Evolutionary conservation across 2,797 vertebrate species (phyloP), one percentile per base, ranked within the genome.

Genomic region (Silurus aristotelis): DNA sequence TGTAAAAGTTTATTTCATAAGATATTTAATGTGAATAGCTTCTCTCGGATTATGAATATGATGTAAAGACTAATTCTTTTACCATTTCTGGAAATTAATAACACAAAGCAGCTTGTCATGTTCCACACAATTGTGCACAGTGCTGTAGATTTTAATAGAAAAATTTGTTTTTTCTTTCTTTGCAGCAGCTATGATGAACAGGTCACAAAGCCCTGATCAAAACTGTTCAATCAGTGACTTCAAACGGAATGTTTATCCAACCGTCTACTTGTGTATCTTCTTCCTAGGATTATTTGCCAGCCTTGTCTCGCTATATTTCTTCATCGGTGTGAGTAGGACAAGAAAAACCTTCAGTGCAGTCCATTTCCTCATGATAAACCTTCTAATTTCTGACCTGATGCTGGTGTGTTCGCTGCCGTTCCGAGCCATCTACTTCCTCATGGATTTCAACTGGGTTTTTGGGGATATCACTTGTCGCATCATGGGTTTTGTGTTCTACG

Each of bases 351-450:
- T 90, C 66, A 92, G 86, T 0, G 90, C 93, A 0, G 91, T 92
- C 63, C 94, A 94, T 67, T 83, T 95, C 85, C 94, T 94, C 84
- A 95, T 96, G 94, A 88, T 95, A 80, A 96, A 95, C 82, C 86
- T 96, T 85, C 93, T 95, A 14, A 80, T 94, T 86, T 96, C 95
- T 0, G 95, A 96, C 61, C 90, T 96, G 66, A 92, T 96, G 85
- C 90, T 96, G 84, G 92, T 89, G 66, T 93, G 86, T 81, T 95
- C 95, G 2, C 89, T 96, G 87, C 95, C 95, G 0, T 94, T 95
- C 75, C 89, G 95, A 38, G 93, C 90, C 2, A 60, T 89, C 0
- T 96, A 96, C 88, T 96, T 94, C 66, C 87, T 95, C 12, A 80
- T 91, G 89, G 68, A 90, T 17, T 93, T 90, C 0, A 1, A 0